phyloP scores from a whole-genome alignment of 1,140 invertebrate genomes.

The Radopholus similis region DNA sequence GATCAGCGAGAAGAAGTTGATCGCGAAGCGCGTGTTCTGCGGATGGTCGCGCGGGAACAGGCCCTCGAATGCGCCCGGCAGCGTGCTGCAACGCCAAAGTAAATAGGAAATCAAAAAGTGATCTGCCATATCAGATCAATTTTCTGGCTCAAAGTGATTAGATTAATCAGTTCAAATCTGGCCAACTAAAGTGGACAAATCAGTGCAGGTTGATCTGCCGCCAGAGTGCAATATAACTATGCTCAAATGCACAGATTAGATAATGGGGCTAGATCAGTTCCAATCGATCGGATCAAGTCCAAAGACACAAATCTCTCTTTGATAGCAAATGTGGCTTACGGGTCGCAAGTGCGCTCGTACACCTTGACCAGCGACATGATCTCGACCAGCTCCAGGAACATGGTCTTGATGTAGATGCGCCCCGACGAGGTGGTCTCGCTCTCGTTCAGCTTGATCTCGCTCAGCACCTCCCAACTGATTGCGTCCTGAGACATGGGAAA shows the following conservation, averaged over 20 bases:
- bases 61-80: constrained; percentile 81
- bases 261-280: too few species aligned
- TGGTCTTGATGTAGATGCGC: constrained; percentile 93
- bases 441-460: constrained; percentile 84
- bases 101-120: constrained; percentile 1
- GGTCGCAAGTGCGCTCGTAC: constrained; percentile 81
- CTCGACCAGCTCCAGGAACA: constrained; percentile 91
- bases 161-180: too few species aligned
- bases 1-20: constrained; percentile 98
- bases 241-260: too few species aligned
- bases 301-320: too few species aligned
- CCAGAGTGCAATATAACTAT: too few species aligned
- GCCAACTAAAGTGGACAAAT: too few species aligned
- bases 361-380: constrained; percentile 89
- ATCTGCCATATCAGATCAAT: too few species aligned
- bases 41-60: constrained; percentile 92
- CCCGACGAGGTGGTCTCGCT: constrained; percentile 94
- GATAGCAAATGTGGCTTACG: too few species aligned
- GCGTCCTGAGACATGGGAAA: constrained; percentile 69
- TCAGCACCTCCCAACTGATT: constrained; percentile 77
- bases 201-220: too few species aligned
- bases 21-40: constrained; percentile 91
- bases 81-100: constrained; percentile 69
- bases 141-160: too few species aligned
- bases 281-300: too few species aligned